A percentile compares a stretch with the other conserved stretches of the same genome.
Conservation (phyloP, 2,113 vertebrate genomes). For the Psophia crepitans region DNA sequence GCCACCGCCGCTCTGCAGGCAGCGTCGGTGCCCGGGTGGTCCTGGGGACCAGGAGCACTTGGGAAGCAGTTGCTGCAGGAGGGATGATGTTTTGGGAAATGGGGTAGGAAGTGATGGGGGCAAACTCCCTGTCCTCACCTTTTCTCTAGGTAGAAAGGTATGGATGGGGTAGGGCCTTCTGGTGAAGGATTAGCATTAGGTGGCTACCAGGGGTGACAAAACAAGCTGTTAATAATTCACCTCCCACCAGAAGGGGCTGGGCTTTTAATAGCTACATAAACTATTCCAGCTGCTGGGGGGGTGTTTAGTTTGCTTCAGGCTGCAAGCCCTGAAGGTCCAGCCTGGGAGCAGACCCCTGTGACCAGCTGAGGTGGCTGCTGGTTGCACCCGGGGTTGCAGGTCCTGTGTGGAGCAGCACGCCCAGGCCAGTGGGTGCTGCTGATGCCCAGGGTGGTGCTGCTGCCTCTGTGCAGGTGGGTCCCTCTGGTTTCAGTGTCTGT, state of each 20-base stretch:
- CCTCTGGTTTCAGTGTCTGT: background rate
- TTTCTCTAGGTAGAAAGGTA: background rate
- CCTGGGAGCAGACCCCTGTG: too few relatives aligned
- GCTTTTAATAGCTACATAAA: background rate
- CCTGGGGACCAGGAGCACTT: background rate
- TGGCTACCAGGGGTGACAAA: background rate
- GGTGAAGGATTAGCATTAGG: background rate
- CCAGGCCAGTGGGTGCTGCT: background rate
- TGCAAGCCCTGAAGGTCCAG: background rate
- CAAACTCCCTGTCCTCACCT: background rate
- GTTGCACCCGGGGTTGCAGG: too few relatives aligned
- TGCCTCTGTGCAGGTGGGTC: fast-evolving
- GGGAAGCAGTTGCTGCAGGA: background rate
- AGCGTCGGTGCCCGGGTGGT: background rate
- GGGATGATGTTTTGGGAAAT: background rate
- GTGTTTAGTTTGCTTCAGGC: background rate
- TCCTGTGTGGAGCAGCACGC: fast-evolving
- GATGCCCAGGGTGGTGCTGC: background rate
- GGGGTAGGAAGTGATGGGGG: background rate
- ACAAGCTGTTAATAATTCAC: background rate
- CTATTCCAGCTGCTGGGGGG: background rate
- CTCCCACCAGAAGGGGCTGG: background rate
- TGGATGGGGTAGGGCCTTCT: background rate
- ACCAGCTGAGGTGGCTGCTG: too few relatives aligned
- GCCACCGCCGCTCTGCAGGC: background rate